phyloP scores from a whole-genome alignment of 2,113 vertebrate genomes.

The Antechinus stuartii region DNA sequence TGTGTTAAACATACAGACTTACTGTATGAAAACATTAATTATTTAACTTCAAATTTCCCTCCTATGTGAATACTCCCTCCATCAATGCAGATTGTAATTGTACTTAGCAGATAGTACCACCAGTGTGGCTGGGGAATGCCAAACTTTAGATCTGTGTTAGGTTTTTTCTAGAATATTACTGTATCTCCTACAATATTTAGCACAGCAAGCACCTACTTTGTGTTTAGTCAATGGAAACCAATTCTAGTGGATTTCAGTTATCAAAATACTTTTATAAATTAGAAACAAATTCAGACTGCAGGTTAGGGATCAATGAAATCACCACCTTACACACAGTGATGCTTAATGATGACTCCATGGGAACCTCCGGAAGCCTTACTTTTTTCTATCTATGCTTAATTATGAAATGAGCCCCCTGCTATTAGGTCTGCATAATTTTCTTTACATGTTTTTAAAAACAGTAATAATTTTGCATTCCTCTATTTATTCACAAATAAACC shows the following conservation, averaged over 20 bases:
- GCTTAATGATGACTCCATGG: background rate
- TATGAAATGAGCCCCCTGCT: background rate
- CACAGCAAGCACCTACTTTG: conserved; percentile 10
- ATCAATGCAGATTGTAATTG: background rate
- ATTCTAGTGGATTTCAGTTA: background rate
- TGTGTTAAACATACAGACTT: conserved; percentile 35
- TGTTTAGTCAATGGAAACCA: background rate
- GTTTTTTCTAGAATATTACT: conserved; percentile 24
- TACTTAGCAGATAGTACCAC: background rate
- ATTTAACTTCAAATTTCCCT: background rate
- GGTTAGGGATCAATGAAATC: background rate
- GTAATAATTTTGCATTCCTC: conserved; percentile 26
- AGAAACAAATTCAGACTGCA: background rate
- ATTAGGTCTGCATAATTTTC: conserved; percentile 31
- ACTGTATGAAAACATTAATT: conserved; percentile 11
- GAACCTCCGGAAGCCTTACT: background rate
- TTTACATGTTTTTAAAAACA: conserved; percentile 38
- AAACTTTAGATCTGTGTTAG: background rate
- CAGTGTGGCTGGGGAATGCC: background rate
- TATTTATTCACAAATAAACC: conserved; percentile 45
- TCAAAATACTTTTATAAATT: background rate
- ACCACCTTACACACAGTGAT: background rate
- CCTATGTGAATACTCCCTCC: no score
- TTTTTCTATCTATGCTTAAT: conserved; percentile 27
- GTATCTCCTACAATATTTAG: conserved; percentile 37